These are phyloP conservation scores for Tauraco erythrolophus DNA, from an alignment of 2,113 vertebrate genomes.

Conservation along the genomic window DNA sequence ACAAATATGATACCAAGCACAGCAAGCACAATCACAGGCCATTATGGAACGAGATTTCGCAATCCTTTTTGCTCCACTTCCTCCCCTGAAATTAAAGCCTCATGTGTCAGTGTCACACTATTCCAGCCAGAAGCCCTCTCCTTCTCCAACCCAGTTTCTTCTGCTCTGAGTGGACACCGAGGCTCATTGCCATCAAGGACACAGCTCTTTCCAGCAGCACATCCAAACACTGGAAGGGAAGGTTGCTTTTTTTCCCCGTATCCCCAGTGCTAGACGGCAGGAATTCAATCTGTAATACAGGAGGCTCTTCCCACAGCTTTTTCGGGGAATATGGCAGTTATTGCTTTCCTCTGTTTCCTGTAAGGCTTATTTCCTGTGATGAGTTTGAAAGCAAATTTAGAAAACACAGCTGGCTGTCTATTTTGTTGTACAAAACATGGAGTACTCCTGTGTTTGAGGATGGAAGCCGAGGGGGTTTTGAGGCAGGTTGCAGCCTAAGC, in stretches of 20 bases:
- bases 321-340: not conserved
- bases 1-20: slow-evolving; percentile 20
- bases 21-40: not conserved
- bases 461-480: not conserved
- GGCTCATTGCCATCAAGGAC: not conserved
- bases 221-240: not conserved
- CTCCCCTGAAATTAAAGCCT: slow-evolving; percentile 50
- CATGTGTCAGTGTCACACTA: not conserved
- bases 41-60: not conserved
- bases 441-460: not conserved
- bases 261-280: not conserved
- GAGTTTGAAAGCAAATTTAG: not conserved
- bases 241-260: not conserved
- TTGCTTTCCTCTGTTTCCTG: not conserved
- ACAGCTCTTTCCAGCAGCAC: not conserved
- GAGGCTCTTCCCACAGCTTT: not conserved
- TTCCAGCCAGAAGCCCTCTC: not conserved
- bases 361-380: not conserved
- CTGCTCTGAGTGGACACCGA: not conserved
- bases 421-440: not conserved
- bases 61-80: slow-evolving; percentile 31
- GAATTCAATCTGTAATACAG: not conserved
- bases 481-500: not conserved
- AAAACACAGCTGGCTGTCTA: not conserved
- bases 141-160: not conserved